Conservation (phyloP, 2,113 vertebrate species). For the Otolemur garnettii region DNA sequence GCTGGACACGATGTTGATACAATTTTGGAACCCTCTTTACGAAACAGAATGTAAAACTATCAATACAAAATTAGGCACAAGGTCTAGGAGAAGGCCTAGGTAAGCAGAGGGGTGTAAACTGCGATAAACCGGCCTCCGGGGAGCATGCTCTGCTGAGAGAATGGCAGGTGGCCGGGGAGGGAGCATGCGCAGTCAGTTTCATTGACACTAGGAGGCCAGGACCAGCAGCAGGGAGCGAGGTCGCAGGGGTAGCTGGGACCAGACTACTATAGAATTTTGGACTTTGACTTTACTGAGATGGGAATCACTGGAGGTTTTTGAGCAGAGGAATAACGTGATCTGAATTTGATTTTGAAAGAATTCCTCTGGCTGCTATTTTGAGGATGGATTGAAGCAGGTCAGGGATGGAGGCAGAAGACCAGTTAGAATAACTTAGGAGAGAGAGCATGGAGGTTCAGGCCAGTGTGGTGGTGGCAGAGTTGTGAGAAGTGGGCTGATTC, state of each 20-base stretch:
- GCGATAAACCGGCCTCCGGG: rapidly evolving
- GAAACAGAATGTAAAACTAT: not conserved
- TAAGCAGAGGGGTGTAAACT: not conserved
- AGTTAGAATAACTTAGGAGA: not conserved
- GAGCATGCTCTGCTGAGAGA: too few relatives aligned
- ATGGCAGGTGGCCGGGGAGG: not conserved
- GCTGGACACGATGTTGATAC: not conserved
- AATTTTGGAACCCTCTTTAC: not conserved
- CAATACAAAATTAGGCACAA: not conserved
- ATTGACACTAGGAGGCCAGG: rapidly evolving
- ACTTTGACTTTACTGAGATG: not conserved
- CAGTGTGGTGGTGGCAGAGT: not conserved
- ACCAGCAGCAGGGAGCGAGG: not conserved
- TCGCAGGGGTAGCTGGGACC: not conserved
- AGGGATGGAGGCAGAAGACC: not conserved
- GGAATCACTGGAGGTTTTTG: not conserved
- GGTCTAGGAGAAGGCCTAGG: not conserved
- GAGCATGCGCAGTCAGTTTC: not conserved
- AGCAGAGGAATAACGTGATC: not conserved
- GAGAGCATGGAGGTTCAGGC: not conserved
- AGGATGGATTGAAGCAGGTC: not conserved
- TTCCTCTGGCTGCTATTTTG: not conserved
- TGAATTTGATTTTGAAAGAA: not conserved
- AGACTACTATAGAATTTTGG: too few relatives aligned
- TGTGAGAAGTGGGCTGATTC: not conserved